Evolutionary conservation across 2,113 vertebrate genomes (phyloP).

Genomic region (Xenopus laevis): DNA sequence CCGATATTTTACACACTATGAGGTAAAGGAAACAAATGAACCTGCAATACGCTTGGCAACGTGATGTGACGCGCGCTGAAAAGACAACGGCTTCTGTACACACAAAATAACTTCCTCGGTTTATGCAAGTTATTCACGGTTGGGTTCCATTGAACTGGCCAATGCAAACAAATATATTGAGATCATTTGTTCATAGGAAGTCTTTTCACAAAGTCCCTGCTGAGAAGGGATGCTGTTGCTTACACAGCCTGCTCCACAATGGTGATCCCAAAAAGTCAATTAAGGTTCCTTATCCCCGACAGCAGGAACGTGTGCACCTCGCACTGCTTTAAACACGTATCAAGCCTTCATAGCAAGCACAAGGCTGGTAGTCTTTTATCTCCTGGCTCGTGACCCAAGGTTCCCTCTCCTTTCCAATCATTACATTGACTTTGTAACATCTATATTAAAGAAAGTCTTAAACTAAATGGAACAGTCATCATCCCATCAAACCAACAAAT

Average conservation of each 20-base stretch:
- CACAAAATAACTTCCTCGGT: conserved; percentile 51
- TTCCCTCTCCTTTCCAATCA: too few relatives aligned
- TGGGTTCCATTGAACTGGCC: conserved; percentile 42
- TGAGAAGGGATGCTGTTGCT: conserved; percentile 50
- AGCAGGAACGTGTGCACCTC: not conserved
- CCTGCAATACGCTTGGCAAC: not conserved
- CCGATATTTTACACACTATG: too few relatives aligned
- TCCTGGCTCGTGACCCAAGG: too few relatives aligned
- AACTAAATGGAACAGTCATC: too few relatives aligned
- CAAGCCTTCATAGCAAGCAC: too few relatives aligned
- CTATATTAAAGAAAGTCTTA: too few relatives aligned
- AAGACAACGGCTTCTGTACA: not conserved
- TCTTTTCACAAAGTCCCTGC: conserved; percentile 48
- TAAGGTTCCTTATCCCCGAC: conserved; percentile 11
- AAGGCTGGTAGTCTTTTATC: too few relatives aligned
- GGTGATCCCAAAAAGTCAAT: not conserved
- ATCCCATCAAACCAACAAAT: too few relatives aligned
- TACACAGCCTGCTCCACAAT: conserved; percentile 36
- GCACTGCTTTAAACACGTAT: not conserved
- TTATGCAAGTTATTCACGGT: conserved; percentile 23
- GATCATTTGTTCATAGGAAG: conserved; percentile 51
- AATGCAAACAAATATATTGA: conserved; percentile 58
- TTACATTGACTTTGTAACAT: too few relatives aligned
- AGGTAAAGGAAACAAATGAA: too few relatives aligned
- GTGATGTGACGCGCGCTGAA: not conserved